These are phyloP conservation scores for Lapara coniferarum DNA, from an alignment of 2,888 invertebrate genomes.

Conservation along the genomic window DNA sequence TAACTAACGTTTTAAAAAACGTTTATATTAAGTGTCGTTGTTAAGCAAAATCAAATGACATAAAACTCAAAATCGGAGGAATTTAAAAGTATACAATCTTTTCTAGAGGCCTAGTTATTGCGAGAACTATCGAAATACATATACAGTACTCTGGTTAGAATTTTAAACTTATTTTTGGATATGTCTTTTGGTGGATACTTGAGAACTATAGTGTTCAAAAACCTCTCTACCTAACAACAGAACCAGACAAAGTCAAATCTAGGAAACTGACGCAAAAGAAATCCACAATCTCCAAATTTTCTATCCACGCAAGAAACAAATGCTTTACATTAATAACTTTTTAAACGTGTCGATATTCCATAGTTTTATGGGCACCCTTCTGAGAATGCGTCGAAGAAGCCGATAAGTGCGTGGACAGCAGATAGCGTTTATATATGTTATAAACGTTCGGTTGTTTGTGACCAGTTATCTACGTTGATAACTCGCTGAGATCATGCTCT, in stretches of 20 bases:
- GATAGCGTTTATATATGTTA: slow-evolving; percentile 36
- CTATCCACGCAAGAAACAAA: neutral
- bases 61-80: no score
- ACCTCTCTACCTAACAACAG: no score
- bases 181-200: no score
- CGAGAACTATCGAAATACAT: no score
- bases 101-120: no score
- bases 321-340: slow-evolving; percentile 8
- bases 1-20: no score
- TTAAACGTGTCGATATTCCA: neutral
- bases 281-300: neutral
- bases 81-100: no score
- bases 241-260: neutral
- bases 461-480: slow-evolving; percentile 28
- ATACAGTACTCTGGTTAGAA: no score
- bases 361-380: slow-evolving; percentile 28
- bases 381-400: slow-evolving; percentile 19
- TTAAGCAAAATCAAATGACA: no score
- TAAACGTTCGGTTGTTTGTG: slow-evolving; percentile 36
- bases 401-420: slow-evolving; percentile 25
- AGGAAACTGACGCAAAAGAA: neutral
- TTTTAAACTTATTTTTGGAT: no score
- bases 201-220: neutral
- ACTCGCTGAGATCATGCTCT: slow-evolving; percentile 20
- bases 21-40: no score